These are phyloP conservation scores for Pangasius krempfi DNA, from an alignment of 2,797 vertebrate species.

Conservation along the genomic window DNA sequence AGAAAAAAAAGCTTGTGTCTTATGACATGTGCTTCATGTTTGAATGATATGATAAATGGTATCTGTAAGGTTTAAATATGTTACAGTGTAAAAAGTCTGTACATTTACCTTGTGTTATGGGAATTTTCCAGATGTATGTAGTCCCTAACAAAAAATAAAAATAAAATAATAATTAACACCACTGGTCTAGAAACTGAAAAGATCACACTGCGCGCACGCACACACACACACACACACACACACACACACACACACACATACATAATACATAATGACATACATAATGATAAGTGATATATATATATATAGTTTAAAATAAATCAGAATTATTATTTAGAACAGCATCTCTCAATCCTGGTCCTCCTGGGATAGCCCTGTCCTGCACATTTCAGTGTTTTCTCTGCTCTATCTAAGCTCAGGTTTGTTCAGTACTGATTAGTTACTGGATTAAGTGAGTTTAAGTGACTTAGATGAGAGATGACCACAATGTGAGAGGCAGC, in stretches of 20 bases:
- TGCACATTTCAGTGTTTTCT: neutral
- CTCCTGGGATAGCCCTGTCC: neutral
- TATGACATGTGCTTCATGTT: neutral
- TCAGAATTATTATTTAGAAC: no score
- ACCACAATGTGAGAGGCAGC: neutral
- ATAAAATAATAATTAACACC: neutral
- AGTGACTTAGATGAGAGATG: neutral
- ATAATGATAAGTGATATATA: no score
- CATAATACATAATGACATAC: no score
- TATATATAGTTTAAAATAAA: no score
- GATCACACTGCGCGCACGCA: neutral
- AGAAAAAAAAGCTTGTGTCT: neutral
- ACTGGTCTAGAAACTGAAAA: neutral
- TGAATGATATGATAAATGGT: neutral
- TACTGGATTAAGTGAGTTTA: neutral
- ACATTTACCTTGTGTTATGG: neutral
- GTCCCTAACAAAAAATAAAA: neutral
- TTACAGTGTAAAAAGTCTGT: neutral
- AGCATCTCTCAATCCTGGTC: neutral
- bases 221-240: no score
- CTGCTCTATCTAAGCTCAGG: neutral
- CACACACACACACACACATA: no score
- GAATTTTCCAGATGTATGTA: neutral
- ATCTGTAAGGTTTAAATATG: neutral
- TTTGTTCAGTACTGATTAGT: neutral